Percentiles rank a stretch among this genome's conserved stretches.
phyloP scores from a whole-genome alignment of 2,113 vertebrate genomes.

The Lamprologus speciosus region DNA sequence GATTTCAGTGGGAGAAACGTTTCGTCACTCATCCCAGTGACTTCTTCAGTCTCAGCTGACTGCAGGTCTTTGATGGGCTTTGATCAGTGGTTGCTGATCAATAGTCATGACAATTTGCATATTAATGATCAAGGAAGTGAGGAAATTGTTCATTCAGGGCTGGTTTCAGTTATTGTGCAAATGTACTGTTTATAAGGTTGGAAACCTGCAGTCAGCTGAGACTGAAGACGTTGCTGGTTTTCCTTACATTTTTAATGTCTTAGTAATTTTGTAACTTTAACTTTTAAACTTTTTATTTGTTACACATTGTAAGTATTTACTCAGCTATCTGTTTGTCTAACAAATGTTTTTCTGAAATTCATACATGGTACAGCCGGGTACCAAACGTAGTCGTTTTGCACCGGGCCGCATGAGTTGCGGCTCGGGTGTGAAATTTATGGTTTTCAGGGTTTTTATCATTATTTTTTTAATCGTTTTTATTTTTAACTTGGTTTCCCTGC shows the following conservation, averaged over 20 bases:
- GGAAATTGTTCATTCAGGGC: neutral
- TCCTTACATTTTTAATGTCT: neutral
- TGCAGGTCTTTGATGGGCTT: neutral
- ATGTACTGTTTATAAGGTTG: neutral
- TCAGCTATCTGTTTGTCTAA: neutral
- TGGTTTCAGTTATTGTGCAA: neutral
- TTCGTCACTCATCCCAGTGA: neutral
- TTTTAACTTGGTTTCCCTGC: neutral
- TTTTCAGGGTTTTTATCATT: neutral
- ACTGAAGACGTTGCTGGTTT: neutral
- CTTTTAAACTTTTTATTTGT: neutral
- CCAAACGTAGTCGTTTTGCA: neutral
- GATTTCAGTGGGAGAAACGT: neutral
- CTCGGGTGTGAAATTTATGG: neutral
- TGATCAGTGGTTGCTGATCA: neutral
- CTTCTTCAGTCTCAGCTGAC: neutral
- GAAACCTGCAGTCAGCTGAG: neutral
- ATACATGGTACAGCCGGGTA: fast-evolving
- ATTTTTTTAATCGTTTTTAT: neutral
- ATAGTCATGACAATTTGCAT: neutral
- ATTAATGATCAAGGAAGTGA: neutral
- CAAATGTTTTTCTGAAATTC: neutral
- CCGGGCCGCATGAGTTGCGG: neutral
- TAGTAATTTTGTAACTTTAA: neutral
- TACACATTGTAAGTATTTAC: neutral